Evolutionary conservation across 2,888 invertebrate species (phyloP), one percentile per base, ranked within the genome.

Genomic region (Gastracanthus pulcherrimus): DNA sequence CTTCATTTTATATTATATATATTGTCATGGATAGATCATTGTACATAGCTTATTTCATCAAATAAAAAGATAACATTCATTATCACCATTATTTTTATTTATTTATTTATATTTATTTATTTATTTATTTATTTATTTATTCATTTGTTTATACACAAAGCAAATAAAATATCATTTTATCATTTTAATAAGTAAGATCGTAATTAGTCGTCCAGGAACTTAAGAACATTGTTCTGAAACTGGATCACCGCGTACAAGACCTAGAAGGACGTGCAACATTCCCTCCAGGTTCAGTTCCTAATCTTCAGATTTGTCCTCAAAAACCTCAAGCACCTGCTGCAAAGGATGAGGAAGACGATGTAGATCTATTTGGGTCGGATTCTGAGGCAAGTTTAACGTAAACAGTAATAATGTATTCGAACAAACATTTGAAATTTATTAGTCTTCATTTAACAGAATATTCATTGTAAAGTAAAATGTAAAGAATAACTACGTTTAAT

Each of bases 341-440:
- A 45, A 89, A 90, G 67, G 88, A 88, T 6, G 92, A 93, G 26
- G 94, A 94, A 76, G 94, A 94, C 76, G 96, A 95, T 87, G 95
- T 97, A 9, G 96, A 97, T 92, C 93, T 97, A 0, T 97, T 97
- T 92, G 96, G 94, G 45, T 96, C 96, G 69, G 97, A 96, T 86
- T 96, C 96, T 85, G 96, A 96, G 86, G 93, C 86, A 82, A 81
- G 76, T 81, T 58, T 38, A 71, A 6, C 26, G 23, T 23, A 71
- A 23, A 55, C 58, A 26, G n/a, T n/a, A n/a, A 34, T 19, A 31
- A 29, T 19, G 64, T 31, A 41, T 64, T 11, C 16, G 64, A 41
- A 64, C 38, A 16, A 11, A 55, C 55, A 23, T 41, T n/a, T n/a
- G 29, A 62, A 70, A 62, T 13, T 16, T n/a, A 71, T 16, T 34